Percentiles rank a stretch among this genome's conserved stretches.
Evolutionary conservation across 2,888 invertebrate species (phyloP).

Genomic region (Arrhopalites spinosus): DNA sequence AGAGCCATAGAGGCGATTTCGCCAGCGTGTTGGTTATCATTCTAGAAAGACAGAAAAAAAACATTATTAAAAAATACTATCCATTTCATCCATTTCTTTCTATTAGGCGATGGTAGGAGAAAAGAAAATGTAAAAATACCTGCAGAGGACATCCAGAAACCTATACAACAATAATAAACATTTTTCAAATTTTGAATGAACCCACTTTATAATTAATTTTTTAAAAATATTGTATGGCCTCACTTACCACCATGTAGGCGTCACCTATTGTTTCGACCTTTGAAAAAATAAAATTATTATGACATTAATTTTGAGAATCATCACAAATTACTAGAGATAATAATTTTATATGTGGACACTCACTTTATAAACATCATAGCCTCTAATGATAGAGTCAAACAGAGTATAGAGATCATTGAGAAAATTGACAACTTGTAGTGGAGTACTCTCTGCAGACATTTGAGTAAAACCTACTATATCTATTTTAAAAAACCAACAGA

Average conservation of each 20-base stretch:
- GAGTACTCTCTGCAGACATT: constrained; percentile 93
- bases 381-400: constrained; percentile 93
- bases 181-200: too few species aligned
- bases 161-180: not conserved
- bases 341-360: constrained; percentile 68
- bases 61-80: too few species aligned
- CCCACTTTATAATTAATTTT: constrained; percentile 57
- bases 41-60: too few species aligned
- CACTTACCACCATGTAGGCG: constrained; percentile 73
- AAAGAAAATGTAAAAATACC: too few species aligned
- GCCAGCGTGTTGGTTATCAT: constrained; percentile 76
- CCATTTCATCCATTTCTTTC: too few species aligned
- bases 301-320: too few species aligned
- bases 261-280: constrained; percentile 77
- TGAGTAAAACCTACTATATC: constrained; percentile 94
- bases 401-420: constrained; percentile 96
- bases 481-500: not conserved
- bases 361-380: constrained; percentile 93
- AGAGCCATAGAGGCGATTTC: constrained; percentile 93
- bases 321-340: too few species aligned
- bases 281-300: not conserved
- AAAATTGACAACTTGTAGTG: constrained; percentile 90
- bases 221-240: too few species aligned
- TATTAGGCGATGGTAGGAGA: too few species aligned
- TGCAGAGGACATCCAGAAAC: constrained; percentile 90